Evolutionary conservation across 2,797 vertebrate species (phyloP).

Genomic region (Glossophaga mutica): DNA sequence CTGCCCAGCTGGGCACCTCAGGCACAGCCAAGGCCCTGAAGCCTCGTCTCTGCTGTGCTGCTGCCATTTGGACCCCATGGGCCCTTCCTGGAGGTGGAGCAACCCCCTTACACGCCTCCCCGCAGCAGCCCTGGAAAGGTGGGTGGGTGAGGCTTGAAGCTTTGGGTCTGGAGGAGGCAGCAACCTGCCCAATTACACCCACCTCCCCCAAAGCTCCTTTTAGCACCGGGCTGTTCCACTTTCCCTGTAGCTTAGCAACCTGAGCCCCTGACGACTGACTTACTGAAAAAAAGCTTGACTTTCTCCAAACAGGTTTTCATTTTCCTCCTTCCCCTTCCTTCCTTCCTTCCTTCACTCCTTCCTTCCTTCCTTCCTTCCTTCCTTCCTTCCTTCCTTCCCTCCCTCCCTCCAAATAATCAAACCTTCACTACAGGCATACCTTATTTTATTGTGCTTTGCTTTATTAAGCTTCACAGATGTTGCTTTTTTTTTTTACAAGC

Average conservation of each 20-base stretch:
- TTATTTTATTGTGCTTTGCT: not conserved
- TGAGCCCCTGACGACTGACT: slow-evolving; percentile 23
- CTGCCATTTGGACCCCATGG: not conserved
- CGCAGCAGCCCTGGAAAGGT: not conserved
- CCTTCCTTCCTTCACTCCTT: not conserved
- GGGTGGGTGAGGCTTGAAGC: not conserved
- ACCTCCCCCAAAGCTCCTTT: slow-evolving; percentile 45
- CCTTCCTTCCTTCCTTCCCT: not conserved
- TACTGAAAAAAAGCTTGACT: slow-evolving; percentile 38
- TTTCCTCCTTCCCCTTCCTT: not conserved
- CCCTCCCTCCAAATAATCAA: not conserved
- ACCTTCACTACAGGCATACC: not conserved
- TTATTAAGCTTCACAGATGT: not conserved
- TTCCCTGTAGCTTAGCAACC: slow-evolving; percentile 65
- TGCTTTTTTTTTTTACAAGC: not conserved
- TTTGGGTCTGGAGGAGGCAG: slow-evolving; percentile 26
- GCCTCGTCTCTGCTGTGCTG: not conserved
- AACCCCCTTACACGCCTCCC: not conserved
- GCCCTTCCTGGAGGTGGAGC: not conserved
- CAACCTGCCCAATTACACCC: not conserved
- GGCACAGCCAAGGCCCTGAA: not conserved
- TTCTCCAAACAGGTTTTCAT: slow-evolving; percentile 49
- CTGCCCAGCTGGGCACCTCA: not conserved
- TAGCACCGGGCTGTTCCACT: slow-evolving; percentile 38
- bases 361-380: not conserved